Conservation (phyloP, 2,888 invertebrate species). For the Polietes domitor region DNA sequence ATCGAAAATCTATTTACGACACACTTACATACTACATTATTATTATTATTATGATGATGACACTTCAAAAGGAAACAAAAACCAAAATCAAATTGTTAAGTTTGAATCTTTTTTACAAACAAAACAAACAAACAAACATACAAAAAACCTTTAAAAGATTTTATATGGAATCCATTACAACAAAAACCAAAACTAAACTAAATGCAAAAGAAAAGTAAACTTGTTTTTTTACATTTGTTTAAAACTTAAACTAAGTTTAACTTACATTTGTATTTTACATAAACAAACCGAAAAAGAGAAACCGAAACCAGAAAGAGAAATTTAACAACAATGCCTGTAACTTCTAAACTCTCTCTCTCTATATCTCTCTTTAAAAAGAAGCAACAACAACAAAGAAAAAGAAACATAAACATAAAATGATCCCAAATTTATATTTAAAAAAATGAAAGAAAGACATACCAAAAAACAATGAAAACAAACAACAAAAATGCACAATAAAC, state of each 20-base stretch:
- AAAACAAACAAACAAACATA: slow-evolving; percentile 53
- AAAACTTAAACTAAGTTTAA: slow-evolving; percentile 69
- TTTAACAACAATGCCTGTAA: slow-evolving; percentile 72
- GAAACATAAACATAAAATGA: slow-evolving; percentile 46
- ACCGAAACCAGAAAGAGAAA: slow-evolving; percentile 74
- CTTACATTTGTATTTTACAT: slow-evolving; percentile 62
- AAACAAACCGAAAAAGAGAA: too few relatives aligned
- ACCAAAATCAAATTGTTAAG: slow-evolving; percentile 70
- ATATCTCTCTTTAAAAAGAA: slow-evolving; percentile 43
- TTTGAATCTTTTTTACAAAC: slow-evolving; percentile 72
- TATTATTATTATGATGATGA: too few relatives aligned
- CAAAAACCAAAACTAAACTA: slow-evolving; percentile 70
- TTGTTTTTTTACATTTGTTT: slow-evolving; percentile 72
- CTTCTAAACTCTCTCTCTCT: slow-evolving; percentile 36
- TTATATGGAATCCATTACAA: slow-evolving; percentile 60
- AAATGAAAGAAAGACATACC: slow-evolving; percentile 69
- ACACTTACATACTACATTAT: background rate
- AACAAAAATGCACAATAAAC: slow-evolving; percentile 77
- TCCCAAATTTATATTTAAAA: slow-evolving; percentile 70
- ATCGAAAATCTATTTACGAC: slow-evolving; percentile 48
- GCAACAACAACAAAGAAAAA: slow-evolving; percentile 54
- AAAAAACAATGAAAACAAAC: slow-evolving; percentile 57
- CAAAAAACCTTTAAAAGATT: slow-evolving; percentile 51
- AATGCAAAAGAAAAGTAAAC: slow-evolving; percentile 49
- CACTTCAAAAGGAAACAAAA: slow-evolving; percentile 48